phyloP scores from a whole-genome alignment of 2,888 invertebrate species.

The Drosophila putrida region DNA sequence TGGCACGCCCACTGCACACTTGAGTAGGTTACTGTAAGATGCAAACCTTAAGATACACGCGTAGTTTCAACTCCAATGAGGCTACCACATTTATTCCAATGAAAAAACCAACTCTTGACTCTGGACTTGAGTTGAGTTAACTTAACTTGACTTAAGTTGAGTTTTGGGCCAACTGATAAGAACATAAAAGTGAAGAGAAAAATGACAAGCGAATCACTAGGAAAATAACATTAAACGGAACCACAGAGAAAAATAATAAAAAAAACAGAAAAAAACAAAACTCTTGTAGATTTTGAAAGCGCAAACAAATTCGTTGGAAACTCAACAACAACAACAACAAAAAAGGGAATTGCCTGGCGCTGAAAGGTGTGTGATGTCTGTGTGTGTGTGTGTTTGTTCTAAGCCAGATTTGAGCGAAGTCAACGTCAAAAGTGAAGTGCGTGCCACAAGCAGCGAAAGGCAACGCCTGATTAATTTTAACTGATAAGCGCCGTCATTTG shows the following conservation, averaged over 20 bases:
- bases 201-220: conserved; percentile 27
- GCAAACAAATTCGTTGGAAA: conserved; percentile 73
- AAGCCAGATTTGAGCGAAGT: conserved; percentile 40
- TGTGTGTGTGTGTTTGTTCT: conserved; percentile 39
- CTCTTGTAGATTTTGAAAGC: conserved; percentile 71
- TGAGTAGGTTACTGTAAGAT: conserved; percentile 43
- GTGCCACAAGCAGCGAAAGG: conserved; percentile 65
- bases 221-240: conserved; percentile 49
- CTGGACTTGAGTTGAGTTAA: conserved; percentile 18
- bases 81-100: conserved; percentile 41
- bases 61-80: conserved; percentile 3
- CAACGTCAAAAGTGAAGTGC: conserved; percentile 68
- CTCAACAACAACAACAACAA: conserved; percentile 3
- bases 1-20: conserved; percentile 54
- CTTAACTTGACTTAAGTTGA: not conserved
- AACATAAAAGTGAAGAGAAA: conserved; percentile 32
- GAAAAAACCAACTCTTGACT: conserved; percentile 65
- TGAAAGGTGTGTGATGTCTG: conserved; percentile 49
- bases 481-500: conserved; percentile 79
- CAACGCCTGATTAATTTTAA: conserved; percentile 80
- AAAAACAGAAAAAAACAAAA: too few species aligned
- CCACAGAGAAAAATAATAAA: not conserved
- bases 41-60: conserved; percentile 44
- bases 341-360: conserved; percentile 52
- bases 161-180: conserved; percentile 43